Conservation (phyloP, 2,113 vertebrate genomes). For the Psilopogon haemacephalus region DNA sequence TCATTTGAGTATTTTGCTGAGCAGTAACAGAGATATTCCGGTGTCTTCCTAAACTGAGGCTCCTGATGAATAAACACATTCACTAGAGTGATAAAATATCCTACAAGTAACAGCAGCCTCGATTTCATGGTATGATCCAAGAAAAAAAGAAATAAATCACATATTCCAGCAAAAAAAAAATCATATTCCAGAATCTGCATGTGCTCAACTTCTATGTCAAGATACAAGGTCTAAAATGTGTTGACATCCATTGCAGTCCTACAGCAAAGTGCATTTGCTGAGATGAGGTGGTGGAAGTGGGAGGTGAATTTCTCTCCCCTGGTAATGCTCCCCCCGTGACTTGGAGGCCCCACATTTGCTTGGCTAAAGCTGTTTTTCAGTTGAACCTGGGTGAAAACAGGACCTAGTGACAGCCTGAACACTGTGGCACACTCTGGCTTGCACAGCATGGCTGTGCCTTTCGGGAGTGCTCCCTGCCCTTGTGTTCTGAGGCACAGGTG, state of each 20-base stretch:
- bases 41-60: background rate
- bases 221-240: background rate
- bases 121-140: background rate
- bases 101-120: background rate
- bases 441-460: background rate
- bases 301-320: background rate
- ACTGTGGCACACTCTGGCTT: background rate
- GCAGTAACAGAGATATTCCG: background rate
- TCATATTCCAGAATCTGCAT: background rate
- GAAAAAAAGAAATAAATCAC: background rate
- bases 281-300: background rate
- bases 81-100: background rate
- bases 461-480: background rate
- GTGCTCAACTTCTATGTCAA: background rate
- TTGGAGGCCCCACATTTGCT: background rate
- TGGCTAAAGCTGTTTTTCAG: conserved; percentile 16
- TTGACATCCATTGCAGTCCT: background rate
- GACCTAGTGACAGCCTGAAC: background rate
- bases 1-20: background rate
- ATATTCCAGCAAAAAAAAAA: background rate
- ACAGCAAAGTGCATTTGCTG: background rate
- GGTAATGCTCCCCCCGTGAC: background rate
- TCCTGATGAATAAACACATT: background rate
- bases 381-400: background rate
- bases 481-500: background rate